Conservation (phyloP, 2,113 vertebrate genomes). For the Naja naja region DNA sequence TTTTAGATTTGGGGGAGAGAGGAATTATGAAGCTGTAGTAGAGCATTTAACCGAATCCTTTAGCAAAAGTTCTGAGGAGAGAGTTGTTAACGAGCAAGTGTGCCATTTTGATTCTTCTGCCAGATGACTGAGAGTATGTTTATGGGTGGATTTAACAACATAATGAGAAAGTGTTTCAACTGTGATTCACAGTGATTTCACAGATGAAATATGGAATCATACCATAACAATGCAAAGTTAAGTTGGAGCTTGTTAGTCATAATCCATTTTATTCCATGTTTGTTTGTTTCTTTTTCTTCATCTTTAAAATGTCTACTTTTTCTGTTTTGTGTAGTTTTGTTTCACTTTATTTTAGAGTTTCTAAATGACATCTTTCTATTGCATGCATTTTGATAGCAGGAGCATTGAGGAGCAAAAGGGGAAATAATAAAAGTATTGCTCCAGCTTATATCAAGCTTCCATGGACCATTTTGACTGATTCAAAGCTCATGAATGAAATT, state of each 20-base stretch:
- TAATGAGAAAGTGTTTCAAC: neutral
- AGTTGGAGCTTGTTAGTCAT: neutral
- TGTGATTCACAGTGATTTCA: neutral
- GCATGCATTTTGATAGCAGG: neutral
- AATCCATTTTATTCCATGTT: neutral
- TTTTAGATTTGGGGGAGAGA: neutral
- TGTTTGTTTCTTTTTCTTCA: neutral
- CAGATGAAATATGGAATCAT: neutral
- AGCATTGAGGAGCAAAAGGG: neutral
- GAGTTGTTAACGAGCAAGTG: neutral
- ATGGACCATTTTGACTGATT: neutral
- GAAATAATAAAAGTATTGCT: neutral
- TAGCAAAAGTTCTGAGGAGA: neutral
- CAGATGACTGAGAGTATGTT: neutral
- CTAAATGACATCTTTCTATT: neutral
- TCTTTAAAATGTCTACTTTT: neutral
- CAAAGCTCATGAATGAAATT: neutral
- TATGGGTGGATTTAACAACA: neutral
- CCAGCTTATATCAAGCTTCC: neutral
- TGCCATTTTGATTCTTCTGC: neutral
- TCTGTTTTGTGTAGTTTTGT: neutral
- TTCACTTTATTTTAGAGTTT: neutral
- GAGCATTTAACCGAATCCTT: neutral
- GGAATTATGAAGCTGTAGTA: neutral
- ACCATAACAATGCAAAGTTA: neutral